A percentile compares a stretch with the other conserved stretches of the same genome.
These are phyloP conservation scores for Punctoribates punctum DNA, from an alignment of 2,888 invertebrate genomes.

Conservation along the genomic window DNA sequence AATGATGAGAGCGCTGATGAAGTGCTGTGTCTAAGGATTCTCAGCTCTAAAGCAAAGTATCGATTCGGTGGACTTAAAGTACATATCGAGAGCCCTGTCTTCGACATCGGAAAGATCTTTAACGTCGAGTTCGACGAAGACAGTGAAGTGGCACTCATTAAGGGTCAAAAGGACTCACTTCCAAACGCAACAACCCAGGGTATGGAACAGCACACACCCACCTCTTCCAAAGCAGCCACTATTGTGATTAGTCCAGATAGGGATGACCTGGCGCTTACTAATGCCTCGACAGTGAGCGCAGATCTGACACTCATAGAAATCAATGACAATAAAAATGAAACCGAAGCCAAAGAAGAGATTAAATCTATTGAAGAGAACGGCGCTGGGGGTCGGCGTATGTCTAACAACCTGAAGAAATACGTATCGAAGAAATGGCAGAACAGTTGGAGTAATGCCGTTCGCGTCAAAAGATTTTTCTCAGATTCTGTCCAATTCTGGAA, in stretches of 20 bases:
- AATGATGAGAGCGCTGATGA: conserved; percentile 31
- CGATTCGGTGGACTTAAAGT: conserved; percentile 41
- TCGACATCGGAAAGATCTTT: conserved; percentile 39
- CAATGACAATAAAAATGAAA: not conserved
- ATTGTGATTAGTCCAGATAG: conserved; percentile 37
- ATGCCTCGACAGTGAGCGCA: conserved; percentile 17
- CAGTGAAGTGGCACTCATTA: conserved; percentile 38
- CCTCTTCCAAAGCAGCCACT: conserved; percentile 32
- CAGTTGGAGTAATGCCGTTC: conserved; percentile 21
- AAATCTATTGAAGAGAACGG: not conserved
- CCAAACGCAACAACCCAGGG: not conserved
- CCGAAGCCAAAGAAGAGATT: not conserved
- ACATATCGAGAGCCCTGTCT: conserved; percentile 36
- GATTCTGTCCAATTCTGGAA: conserved; percentile 33
- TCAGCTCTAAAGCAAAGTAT: conserved; percentile 32
- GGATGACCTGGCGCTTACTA: not conserved
- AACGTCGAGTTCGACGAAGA: conserved; percentile 42
- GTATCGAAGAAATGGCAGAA: conserved; percentile 4
- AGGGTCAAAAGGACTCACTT: conserved; percentile 37
- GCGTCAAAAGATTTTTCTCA: conserved; percentile 26
- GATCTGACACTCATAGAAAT: conserved; percentile 38
- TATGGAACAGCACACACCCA: not conserved
- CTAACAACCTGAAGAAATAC: not conserved
- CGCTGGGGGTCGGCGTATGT: not conserved
- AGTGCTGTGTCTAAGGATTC: conserved; percentile 36